Evolutionary conservation across 2,888 invertebrate genomes (phyloP).

Genomic region (Onchidella celtica): DNA sequence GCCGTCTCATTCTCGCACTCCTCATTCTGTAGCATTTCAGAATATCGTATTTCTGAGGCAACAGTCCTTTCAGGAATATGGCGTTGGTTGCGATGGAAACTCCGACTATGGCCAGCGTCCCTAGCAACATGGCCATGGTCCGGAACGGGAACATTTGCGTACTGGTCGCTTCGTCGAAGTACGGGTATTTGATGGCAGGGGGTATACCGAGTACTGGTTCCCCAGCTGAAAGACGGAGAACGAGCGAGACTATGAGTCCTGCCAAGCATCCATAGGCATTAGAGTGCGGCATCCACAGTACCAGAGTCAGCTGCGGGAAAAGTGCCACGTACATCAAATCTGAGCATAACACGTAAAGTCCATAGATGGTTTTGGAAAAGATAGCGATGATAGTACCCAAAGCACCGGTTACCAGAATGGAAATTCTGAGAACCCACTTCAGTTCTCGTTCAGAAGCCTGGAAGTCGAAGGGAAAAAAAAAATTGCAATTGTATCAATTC

Average conservation of each 20-base stretch:
- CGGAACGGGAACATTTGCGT: slow-evolving; percentile 62
- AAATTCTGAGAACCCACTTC: slow-evolving; percentile 61
- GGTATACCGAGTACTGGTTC: slow-evolving; percentile 88
- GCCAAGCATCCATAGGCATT: slow-evolving; percentile 65
- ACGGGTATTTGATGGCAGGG: slow-evolving; percentile 56
- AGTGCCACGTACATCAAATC: slow-evolving; percentile 66
- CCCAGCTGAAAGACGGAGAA: slow-evolving; percentile 90
- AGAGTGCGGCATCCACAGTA: slow-evolving; percentile 57
- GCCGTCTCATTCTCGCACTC: slow-evolving; percentile 20
- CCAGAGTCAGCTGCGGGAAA: slow-evolving; percentile 65
- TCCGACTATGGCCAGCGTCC: slow-evolving; percentile 51
- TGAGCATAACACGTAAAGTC: slow-evolving; percentile 62
- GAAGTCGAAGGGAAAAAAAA: neutral
- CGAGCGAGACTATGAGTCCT: slow-evolving; percentile 86
- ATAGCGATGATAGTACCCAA: slow-evolving; percentile 61
- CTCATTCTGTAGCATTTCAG: slow-evolving; percentile 48
- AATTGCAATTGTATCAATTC: neutral
- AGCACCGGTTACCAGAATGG: slow-evolving; percentile 57
- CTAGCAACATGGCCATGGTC: slow-evolving; percentile 59
- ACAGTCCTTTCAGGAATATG: slow-evolving; percentile 51
- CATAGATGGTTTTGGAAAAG: slow-evolving; percentile 60
- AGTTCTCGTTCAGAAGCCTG: slow-evolving; percentile 64
- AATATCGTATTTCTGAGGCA: slow-evolving; percentile 53
- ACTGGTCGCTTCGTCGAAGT: slow-evolving; percentile 52
- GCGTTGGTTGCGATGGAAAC: slow-evolving; percentile 56